Conservation (phyloP, 2,113 vertebrate genomes). For the Brachypteracias leptosomus region DNA sequence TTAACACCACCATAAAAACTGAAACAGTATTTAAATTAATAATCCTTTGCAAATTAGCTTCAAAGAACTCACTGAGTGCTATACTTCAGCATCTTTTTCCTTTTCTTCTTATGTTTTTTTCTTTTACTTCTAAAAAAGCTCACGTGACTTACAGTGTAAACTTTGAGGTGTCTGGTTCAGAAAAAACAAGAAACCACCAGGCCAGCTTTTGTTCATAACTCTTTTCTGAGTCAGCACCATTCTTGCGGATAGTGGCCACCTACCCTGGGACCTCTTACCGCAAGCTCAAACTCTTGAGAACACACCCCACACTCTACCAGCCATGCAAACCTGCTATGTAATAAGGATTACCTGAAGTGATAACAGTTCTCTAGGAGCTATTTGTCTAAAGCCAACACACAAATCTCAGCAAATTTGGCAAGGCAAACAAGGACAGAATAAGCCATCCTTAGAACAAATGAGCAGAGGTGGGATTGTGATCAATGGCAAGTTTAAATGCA, state of each 20-base stretch:
- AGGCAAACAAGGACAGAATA: background rate
- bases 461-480: background rate
- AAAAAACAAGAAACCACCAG: background rate
- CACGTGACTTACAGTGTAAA: background rate
- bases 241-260: background rate
- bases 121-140: background rate
- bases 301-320: background rate
- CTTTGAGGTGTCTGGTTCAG: background rate
- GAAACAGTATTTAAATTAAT: background rate
- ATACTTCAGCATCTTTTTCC: background rate
- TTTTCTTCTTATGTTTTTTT: background rate
- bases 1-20: background rate
- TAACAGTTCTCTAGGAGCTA: background rate
- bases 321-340: background rate
- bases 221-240: background rate
- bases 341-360: background rate
- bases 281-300: background rate
- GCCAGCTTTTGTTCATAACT: background rate
- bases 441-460: background rate
- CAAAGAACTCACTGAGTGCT: background rate
- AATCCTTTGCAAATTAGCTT: background rate
- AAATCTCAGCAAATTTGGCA: background rate
- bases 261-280: background rate
- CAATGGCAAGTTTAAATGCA: background rate
- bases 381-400: background rate